These are phyloP conservation scores for Caenorhabditis sp. DNA, from an alignment of 2,888 invertebrate genomes.

Conservation along the genomic window DNA sequence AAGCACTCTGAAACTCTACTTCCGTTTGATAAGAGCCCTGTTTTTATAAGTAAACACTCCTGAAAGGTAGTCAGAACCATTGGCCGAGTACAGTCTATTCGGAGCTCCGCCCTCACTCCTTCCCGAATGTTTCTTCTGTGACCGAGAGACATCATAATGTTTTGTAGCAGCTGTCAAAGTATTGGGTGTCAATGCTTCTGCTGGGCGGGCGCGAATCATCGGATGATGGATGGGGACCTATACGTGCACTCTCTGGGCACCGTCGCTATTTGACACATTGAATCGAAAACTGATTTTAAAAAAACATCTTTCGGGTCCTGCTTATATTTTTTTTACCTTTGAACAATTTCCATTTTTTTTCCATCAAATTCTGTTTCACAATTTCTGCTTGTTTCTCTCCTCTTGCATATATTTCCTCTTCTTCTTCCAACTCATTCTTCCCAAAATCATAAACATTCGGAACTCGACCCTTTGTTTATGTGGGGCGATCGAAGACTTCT, in stretches of 20 bases:
- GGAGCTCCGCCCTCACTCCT: background rate
- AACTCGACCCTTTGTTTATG: slow-evolving; percentile 12
- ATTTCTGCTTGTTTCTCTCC: background rate
- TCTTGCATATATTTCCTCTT: background rate
- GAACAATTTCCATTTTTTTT: too few relatives aligned
- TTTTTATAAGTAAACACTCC: too few relatives aligned
- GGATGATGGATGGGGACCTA: slow-evolving; percentile 14
- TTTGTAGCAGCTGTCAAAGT: slow-evolving; percentile 37
- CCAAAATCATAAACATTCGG: slow-evolving; percentile 3
- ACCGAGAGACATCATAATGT: slow-evolving; percentile 15
- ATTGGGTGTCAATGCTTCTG: slow-evolving; percentile 5
- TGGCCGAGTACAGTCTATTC: background rate
- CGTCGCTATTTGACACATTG: too few relatives aligned
- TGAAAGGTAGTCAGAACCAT: too few relatives aligned
- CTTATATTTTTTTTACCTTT: too few relatives aligned
- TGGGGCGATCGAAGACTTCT: background rate
- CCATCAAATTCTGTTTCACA: background rate
- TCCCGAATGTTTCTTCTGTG: background rate
- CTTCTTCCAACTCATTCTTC: background rate
- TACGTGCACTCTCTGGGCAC: background rate
- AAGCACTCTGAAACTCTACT: background rate
- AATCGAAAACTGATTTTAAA: too few relatives aligned
- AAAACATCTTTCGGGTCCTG: too few relatives aligned
- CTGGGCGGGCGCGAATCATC: slow-evolving; percentile 14
- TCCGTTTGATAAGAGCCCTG: too few relatives aligned